phyloP scores from a whole-genome alignment of 2,113 vertebrate species.

The Struthio camelus region DNA sequence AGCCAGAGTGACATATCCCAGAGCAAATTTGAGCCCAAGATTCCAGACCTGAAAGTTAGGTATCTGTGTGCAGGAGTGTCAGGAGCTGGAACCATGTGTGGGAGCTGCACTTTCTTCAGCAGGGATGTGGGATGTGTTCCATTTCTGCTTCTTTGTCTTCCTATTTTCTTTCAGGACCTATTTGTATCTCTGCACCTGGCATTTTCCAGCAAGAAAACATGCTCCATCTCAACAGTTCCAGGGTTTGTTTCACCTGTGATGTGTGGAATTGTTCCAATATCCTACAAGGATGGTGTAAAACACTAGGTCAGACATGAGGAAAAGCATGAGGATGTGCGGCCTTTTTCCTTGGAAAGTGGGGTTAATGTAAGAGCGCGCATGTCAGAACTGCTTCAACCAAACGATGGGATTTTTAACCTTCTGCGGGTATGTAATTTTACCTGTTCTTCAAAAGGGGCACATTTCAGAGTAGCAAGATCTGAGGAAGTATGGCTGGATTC shows the following conservation, averaged over 20 bases:
- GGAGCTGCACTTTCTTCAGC: neutral
- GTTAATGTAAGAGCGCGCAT: neutral
- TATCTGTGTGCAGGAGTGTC: neutral
- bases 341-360: neutral
- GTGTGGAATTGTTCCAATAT: neutral
- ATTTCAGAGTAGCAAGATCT: neutral
- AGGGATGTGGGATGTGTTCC: neutral
- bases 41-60: neutral
- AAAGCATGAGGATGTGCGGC: neutral
- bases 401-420: neutral
- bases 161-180: neutral
- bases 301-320: neutral
- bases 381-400: neutral
- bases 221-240: neutral
- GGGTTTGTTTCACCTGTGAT: neutral
- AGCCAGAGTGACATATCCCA: neutral
- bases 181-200: fast-evolving
- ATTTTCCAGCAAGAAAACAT: neutral
- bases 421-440: neutral
- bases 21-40: neutral
- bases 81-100: neutral
- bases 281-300: neutral
- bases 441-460: neutral
- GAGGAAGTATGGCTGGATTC: neutral
- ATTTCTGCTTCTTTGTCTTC: neutral